Evolutionary conservation across 1,140 invertebrate species (phyloP), one percentile per base, ranked within the genome.

Genomic region (Helicoverpa zea): DNA sequence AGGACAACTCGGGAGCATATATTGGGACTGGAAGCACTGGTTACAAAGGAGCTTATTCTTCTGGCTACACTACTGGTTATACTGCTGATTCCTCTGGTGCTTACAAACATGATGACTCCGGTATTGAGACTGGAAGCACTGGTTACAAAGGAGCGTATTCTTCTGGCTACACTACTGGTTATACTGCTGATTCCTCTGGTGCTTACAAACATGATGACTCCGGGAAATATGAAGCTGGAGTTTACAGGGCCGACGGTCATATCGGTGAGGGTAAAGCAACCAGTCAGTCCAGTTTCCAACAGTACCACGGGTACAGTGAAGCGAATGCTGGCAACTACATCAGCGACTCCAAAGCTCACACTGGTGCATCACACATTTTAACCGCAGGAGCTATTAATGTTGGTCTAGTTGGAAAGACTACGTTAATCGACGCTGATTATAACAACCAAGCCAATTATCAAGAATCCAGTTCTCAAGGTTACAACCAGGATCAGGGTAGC

Each of bases 321-420:
- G 86, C 83, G 9, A 88, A 91, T 73, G 86, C 85, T 29, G 91
- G 87, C 13, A 86, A 87, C n/a, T 91, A 94, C 66, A 82, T 92
- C 5, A 88, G 80, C n/a, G 87, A 90, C 70, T 82, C 86, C 7
- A 90, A 88, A 75, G 83, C 81, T 29, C 91, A 91, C 66, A 91
- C 89, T 54, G 92, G 93, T 3, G 89, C 87, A 4, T 89, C 92
- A 12, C 95, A 95, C 73, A 89, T 89, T 64, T 84, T 95, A 43
- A 93, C 94, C n/a, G 93, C 94, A 5, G 95, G 94, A 59, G 94
- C 94, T 63, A 90, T 95, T 4, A 95, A 95, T 84, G 91, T 95
- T 54, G 95, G 91, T 49, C 83, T 95, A 12, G 95, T 95, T 16
- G 95, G 95, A 77, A 95, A 95, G 86, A 95, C 94, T 14, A 92